phyloP scores from a whole-genome alignment of 2,113 vertebrate species.

The Mustela nigripes region DNA sequence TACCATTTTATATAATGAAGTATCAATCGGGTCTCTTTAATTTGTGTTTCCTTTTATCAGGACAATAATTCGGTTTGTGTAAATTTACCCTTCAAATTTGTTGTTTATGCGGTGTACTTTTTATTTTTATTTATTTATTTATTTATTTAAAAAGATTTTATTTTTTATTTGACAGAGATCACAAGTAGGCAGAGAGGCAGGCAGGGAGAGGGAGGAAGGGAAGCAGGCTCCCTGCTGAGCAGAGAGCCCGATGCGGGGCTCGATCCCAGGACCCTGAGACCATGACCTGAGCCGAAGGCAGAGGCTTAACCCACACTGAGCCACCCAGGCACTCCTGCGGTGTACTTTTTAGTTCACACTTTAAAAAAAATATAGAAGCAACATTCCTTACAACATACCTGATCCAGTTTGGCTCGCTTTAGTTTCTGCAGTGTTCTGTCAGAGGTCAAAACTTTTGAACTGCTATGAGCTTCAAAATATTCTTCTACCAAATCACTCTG shows the following conservation, averaged over 20 bases:
- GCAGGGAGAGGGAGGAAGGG: too few relatives aligned
- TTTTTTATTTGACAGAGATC: too few relatives aligned
- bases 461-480: constrained; percentile 98
- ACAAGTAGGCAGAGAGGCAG: too few relatives aligned
- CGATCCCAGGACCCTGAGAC: too few relatives aligned
- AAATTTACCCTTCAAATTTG: not conserved
- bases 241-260: too few relatives aligned
- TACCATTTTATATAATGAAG: not conserved
- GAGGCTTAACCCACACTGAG: too few relatives aligned
- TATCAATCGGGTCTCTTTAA: not conserved
- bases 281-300: too few relatives aligned
- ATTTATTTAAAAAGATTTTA: too few relatives aligned
- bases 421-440: constrained; percentile 96
- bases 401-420: constrained; percentile 92
- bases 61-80: not conserved
- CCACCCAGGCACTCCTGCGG: too few relatives aligned
- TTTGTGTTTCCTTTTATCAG: not conserved
- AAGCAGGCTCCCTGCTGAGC: too few relatives aligned
- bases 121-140: too few relatives aligned
- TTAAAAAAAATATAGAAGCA: not conserved
- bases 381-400: constrained; percentile 87
- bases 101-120: not conserved
- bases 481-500: constrained; percentile 94
- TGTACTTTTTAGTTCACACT: not conserved
- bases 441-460: constrained; percentile 96